Evolutionary conservation across 2,113 vertebrate genomes (phyloP).

Genomic region (Phocoena sinus): DNA sequence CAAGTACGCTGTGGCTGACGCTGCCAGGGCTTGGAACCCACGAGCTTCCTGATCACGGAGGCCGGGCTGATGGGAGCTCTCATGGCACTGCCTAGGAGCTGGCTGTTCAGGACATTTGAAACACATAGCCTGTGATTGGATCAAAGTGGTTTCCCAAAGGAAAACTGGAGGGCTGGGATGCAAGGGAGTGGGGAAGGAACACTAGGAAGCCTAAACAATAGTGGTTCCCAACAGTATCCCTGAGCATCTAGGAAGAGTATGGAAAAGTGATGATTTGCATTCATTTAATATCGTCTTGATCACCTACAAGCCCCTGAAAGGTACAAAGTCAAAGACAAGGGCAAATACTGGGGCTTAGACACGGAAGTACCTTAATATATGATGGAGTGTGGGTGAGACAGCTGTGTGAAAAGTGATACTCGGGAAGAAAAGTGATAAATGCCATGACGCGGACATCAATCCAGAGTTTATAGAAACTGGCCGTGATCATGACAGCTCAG

Average conservation of each 20-base stretch:
- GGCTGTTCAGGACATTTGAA: not conserved
- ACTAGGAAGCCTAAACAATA: not conserved
- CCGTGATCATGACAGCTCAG: not conserved
- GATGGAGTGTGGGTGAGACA: not conserved
- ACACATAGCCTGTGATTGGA: not conserved
- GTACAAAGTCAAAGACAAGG: not conserved
- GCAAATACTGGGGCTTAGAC: not conserved
- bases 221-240: not conserved
- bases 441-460: not conserved
- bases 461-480: not conserved
- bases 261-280: not conserved
- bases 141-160: not conserved
- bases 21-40: not conserved
- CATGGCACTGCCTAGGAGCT: not conserved
- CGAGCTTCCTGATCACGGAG: not conserved
- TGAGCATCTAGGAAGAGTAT: not conserved
- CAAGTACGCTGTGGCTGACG: rapidly evolving
- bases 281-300: not conserved
- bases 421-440: not conserved
- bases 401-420: not conserved
- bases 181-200: not conserved
- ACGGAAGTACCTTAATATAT: not conserved
- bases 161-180: not conserved
- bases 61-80: rapidly evolving
- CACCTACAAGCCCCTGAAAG: not conserved